These are phyloP conservation scores for Prionailurus viverrinus DNA, from an alignment of 2,113 vertebrate genomes.

Conservation along the genomic window DNA sequence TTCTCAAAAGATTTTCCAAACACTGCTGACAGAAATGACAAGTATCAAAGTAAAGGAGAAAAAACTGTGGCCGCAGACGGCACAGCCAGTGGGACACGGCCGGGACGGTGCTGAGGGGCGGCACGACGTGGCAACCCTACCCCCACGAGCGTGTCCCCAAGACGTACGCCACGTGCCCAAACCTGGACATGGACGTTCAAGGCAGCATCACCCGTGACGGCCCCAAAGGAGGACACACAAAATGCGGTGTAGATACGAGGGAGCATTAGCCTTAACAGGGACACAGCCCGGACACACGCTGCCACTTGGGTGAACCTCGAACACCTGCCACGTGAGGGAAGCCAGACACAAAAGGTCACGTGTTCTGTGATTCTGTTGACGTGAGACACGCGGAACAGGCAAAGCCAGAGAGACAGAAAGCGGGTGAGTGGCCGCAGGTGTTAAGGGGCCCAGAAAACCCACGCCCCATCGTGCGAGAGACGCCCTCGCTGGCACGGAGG, in stretches of 20 bases:
- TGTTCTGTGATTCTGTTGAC: rapidly evolving
- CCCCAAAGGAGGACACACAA: too few relatives aligned
- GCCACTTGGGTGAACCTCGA: rapidly evolving
- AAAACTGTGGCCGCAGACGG: rapidly evolving
- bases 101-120: rapidly evolving
- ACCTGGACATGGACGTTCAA: background rate
- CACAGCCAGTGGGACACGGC: too few relatives aligned
- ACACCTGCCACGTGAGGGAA: rapidly evolving
- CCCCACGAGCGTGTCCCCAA: rapidly evolving
- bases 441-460: background rate
- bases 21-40: background rate
- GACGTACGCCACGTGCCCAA: rapidly evolving
- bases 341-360: background rate
- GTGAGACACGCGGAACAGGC: background rate
- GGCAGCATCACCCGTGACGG: background rate
- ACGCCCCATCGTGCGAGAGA: rapidly evolving
- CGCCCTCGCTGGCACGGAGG: background rate
- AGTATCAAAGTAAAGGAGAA: background rate
- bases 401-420: background rate
- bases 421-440: background rate
- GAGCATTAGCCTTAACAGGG: rapidly evolving
- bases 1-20: background rate
- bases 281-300: rapidly evolving
- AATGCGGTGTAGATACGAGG: rapidly evolving
- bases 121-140: background rate